These are phyloP conservation scores for Meteorus sp. DNA, from an alignment of 1,140 invertebrate genomes.

Conservation along the genomic window DNA sequence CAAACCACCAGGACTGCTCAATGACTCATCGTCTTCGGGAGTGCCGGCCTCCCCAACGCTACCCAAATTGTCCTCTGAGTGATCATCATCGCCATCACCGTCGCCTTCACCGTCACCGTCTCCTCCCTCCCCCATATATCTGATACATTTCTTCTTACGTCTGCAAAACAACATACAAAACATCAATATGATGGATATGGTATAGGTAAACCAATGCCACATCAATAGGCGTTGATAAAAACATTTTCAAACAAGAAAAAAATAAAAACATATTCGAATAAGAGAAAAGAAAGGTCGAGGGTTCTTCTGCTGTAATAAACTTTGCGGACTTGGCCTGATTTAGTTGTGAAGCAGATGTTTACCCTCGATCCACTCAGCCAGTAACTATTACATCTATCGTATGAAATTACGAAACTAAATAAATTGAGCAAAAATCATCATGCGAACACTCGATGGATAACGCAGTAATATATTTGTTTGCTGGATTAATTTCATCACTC, in stretches of 20 bases:
- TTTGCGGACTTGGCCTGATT: too few species aligned
- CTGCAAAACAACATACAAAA: conserved; percentile 64
- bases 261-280: too few species aligned
- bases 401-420: too few species aligned
- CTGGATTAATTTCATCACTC: conserved; percentile 31
- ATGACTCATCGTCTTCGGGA: conserved; percentile 71
- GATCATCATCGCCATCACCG: conserved; percentile 67
- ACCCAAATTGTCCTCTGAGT: conserved; percentile 77
- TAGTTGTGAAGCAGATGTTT: too few species aligned
- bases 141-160: conserved; percentile 98
- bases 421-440: conserved; percentile 11
- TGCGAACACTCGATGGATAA: conserved; percentile 16
- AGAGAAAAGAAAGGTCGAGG: too few species aligned
- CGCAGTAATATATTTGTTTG: neutral
- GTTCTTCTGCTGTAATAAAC: too few species aligned
- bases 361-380: too few species aligned
- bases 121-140: conserved; percentile 81
- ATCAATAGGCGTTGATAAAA: too few species aligned
- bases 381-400: too few species aligned
- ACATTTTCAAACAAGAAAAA: too few species aligned
- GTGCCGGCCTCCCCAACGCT: conserved; percentile 75
- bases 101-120: conserved; percentile 69
- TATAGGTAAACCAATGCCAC: too few species aligned
- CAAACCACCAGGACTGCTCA: conserved; percentile 76
- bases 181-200: too few species aligned